These are phyloP conservation scores for Paratrypauchen microcephalus DNA, from an alignment of 2,797 vertebrate species.

Conservation along the genomic window DNA sequence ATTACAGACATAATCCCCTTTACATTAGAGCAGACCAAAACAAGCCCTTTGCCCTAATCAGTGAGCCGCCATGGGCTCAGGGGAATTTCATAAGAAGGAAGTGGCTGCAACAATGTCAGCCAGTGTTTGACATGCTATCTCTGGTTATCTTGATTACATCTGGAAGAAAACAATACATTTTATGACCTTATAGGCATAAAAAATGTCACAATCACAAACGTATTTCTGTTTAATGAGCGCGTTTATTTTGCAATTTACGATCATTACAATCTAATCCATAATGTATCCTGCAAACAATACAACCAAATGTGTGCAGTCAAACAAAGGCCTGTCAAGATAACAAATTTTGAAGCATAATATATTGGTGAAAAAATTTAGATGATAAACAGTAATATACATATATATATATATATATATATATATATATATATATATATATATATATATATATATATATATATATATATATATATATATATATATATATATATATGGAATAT, in stretches of 20 bases:
- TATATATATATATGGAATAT: too few relatives aligned
- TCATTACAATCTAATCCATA: not conserved
- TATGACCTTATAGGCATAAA: not conserved
- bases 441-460: too few relatives aligned
- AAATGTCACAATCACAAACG: not conserved
- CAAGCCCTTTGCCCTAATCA: constrained; percentile 39
- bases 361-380: too few relatives aligned
- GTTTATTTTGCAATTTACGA: not conserved
- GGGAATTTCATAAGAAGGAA: constrained; percentile 20
- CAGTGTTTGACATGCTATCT: not conserved
- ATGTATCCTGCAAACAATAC: not conserved
- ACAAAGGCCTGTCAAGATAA: too few relatives aligned
- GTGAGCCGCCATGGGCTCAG: not conserved
- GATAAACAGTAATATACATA: too few relatives aligned
- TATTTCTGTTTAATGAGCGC: not conserved
- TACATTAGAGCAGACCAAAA: constrained; percentile 24
- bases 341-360: too few relatives aligned
- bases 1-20: constrained; percentile 41
- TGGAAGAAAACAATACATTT: not conserved
- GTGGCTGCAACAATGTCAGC: constrained; percentile 25
- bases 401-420: too few relatives aligned
- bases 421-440: too few relatives aligned
- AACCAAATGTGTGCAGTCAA: not conserved
- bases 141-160: not conserved
- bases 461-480: too few relatives aligned